Evolutionary conservation across 2,797 vertebrate species (phyloP), one percentile per base, ranked within the genome.

Genomic region (Mus spretus): DNA sequence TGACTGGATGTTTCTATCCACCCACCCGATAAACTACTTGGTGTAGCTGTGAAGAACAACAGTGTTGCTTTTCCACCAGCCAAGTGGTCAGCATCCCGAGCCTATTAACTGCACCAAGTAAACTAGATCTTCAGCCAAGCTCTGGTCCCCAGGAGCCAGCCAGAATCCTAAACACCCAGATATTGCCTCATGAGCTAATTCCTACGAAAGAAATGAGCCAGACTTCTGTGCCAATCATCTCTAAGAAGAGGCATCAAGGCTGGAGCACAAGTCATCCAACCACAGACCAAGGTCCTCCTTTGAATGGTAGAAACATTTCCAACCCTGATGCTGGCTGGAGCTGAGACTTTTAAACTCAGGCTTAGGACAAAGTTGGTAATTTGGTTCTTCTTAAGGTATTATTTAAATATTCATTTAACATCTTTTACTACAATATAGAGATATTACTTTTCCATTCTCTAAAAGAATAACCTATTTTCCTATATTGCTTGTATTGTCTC

Each of bases 371-470:
- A 44, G 3, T 14, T 87, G 12, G 20, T 65, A 70, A 72, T 65
- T 92, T 88, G 12, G 11, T 67, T 93, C 44, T 50, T 77, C 83
- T 90, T 94, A 77, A 93, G 55, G 61, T 78, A 70, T 37, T 75
- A 75, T 59, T 85, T 65, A 91, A 81, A 67, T 80, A 80, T 72
- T 87, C 37, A 11, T 79, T 75, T 11, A 47, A 59, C 19, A 67
- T 40, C 40, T 85, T 92, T 61, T 34, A 53, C 61, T 57, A 55
- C 2, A 85, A 79, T 53, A 50, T 50, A 13, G 55, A 82, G 13
- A 50, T 72, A n/a, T 20, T 70, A 34, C 44, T 87, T 96, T 94
- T 74, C 34, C n/a, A 67, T 72, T 92, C 70, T 94, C 55, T 93
- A 91, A 97, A 94, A 79, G 37, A 50, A 31, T 3, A 70, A 37